Base-by-base conservation (phyloP, 2,113 vertebrate species). In the Cavia porcellus region DNA sequence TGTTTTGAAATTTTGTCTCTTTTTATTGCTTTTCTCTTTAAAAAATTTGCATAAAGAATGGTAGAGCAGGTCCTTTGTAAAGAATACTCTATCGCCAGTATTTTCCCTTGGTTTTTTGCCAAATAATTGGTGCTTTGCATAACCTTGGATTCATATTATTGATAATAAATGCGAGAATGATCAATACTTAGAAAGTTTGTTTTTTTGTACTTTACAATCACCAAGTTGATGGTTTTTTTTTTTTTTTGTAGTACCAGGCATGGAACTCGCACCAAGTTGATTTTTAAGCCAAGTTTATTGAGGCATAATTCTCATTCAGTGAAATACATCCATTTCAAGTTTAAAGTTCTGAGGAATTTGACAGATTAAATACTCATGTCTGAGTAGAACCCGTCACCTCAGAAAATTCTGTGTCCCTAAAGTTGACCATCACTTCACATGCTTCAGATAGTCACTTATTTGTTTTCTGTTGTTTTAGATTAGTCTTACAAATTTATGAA, bases 81-180 rank as follows among this genome's bases (percentile, higher is more conserved):
- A 59, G 64, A 80, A 38, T 47, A 64, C 17, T 80, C 19, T 57
- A 6, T 55, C 55, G 17, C 64, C 35, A n/a, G 20, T 70, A 20
- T 70, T 70, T n/a, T n/a, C 68, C 13, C 38, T 35, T 35, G 52
- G 28, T n/a, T 70, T 79, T 42, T 45, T 30, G 86, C n/a, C 13
- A 86, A 77, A 32, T 92, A 47, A 72, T 86, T 80, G 47, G 30
- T 87, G n/a, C 61, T 86, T 79, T 52, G 62, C 25, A 50, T 57
- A 57, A 87, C n/a, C 57, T 80, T 87, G 64, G 28, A 55, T 47
- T 68, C 79, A 87, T 93, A 68, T 80, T 93, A 55, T 68, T 86
- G 59, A 38, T 83, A 70, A 72, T n/a, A 72, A 52, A 25, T 80
- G 38, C 14, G 13, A 66, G n/a, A 57, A 4, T 77, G 47, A 86